Evolutionary conservation across 2,888 invertebrate species (phyloP), one percentile per base, ranked within the genome.

Genomic region (Oxytorus armatus): DNA sequence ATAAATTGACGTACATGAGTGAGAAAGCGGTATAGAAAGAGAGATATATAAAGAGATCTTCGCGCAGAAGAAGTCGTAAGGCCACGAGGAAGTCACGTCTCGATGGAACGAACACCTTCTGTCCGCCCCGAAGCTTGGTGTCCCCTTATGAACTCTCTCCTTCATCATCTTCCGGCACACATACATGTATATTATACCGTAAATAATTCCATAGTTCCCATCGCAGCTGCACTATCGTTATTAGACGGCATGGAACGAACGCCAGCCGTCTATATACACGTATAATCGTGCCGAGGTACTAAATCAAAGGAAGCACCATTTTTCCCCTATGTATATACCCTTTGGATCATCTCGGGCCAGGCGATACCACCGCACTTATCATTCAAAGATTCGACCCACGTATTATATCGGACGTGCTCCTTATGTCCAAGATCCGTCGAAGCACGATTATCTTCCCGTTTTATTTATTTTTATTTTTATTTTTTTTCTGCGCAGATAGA

Each of bases 21-120:
- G 5, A 25, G 21, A 51, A 11, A 4, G 18, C 3, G 16, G 10
- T 18, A 21, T 1, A 11, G 18, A 8, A 11, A 44, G 44, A 44
- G 16, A 5, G 16, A 44, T 11, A 29, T 11, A n/a, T 11, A 25
- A 11, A 49, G 16, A 18, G 59, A 14, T 63, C 25, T 25, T 7
- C 18, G 36, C 8, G 3, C n/a, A 10, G 18, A 39, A 29, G 33
- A 55, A 55, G 61, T 66, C 70, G 63, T 70, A 49, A 78, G 39
- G 75, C 68, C 70, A 78, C 69, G 63, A 70, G 80, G 76, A 82
- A 83, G 82, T 76, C 81, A 74, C 69, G 69, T 80, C 72, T 55
- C 78, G 61, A 74, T 79, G 75, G 72, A 82, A 77, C 81, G 74
- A 55, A 74, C 82, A 80, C 69, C 78, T 80, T 75, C 69, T 78